Evolutionary conservation across 1,140 invertebrate genomes (phyloP).

Genomic region (Pseudachorutes palmiensis): DNA sequence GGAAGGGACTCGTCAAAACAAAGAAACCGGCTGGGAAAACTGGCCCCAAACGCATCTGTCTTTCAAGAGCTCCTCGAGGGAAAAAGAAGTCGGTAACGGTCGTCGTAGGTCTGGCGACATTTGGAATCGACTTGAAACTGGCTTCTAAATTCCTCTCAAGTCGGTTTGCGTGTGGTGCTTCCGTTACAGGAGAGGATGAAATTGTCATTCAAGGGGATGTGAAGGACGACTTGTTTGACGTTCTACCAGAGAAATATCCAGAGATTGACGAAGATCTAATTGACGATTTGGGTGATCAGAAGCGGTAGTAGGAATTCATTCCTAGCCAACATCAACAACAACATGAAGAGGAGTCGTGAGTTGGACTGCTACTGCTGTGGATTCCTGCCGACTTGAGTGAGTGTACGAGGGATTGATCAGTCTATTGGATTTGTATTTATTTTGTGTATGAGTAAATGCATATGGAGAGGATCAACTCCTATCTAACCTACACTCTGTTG

Average conservation of each 20-base stretch:
- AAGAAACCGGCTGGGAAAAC: constrained; percentile 69
- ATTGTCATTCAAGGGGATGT: constrained; percentile 98
- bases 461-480: no score
- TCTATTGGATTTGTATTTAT: no score
- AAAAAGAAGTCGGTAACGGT: constrained; percentile 98
- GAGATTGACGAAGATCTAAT: constrained; percentile 59
- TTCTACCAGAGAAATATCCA: constrained; percentile 96
- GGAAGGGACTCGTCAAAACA: constrained; percentile 77
- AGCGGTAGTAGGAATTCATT: constrained; percentile 43
- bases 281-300: constrained; percentile 51
- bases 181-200: constrained; percentile 96
- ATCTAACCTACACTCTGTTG: no score
- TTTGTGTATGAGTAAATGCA: no score
- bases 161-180: constrained; percentile 97
- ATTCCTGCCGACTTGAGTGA: no score
- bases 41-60: constrained; percentile 63
- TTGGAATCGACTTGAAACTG: constrained; percentile 96
- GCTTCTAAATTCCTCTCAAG: constrained; percentile 96
- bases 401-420: no score
- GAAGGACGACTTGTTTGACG: constrained; percentile 93
- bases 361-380: no score
- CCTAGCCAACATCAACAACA: no score
- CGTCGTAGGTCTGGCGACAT: constrained; percentile 74
- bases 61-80: constrained; percentile 85
- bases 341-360: no score